Base-by-base conservation (phyloP, 2,888 invertebrate genomes). In the Microchrysa polita region DNA sequence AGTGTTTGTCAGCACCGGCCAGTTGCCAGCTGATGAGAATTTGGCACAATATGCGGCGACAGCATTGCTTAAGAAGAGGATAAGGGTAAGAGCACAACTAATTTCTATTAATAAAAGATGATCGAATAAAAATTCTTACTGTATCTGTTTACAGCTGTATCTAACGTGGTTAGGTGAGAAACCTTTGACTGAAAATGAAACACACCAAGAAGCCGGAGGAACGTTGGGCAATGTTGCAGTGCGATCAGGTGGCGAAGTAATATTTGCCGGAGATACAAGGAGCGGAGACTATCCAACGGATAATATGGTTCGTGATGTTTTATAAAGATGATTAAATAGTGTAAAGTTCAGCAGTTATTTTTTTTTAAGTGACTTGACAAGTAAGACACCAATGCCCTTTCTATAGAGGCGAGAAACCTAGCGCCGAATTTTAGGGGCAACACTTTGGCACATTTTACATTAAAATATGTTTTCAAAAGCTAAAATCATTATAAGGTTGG, bases 1-100 rank as follows among this genome's bases (percentile, higher is more conserved):
- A 0, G 84, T 91, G 10, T 87, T 91, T 79, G 82, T 91, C 57
- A 86, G 90, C 74, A 88, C 89, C 0, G 88, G 89, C 74, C 83
- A 85, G 44, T 86, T 86, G 20, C 86, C 88, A 42, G 87, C 86
- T 1, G 90, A 90, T 77, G 84, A 84, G 10, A 84, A 86, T 77
- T 80, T 87, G 55, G 85, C 86, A 20, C 84, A 84, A 74, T 82
- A 84, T 77, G 84, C 86, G 18, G 82, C 85, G 16, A 84, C 85
- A 75, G 84, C 83, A 74, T 73, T 86, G 74, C 79, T 83, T 1
- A 83, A 83, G 75, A 87, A 87, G 78, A 81, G 86, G 77, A 86
- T 87, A 76, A 82, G 84, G 78, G 87, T 87, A 79, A 34, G 27
- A 7, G 27, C n/a, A 7, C 27, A 34, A 34, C 2, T 34, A 34